phyloP scores from a whole-genome alignment of 2,888 invertebrate genomes.

The Acanthosoma haemorrhoidale region DNA sequence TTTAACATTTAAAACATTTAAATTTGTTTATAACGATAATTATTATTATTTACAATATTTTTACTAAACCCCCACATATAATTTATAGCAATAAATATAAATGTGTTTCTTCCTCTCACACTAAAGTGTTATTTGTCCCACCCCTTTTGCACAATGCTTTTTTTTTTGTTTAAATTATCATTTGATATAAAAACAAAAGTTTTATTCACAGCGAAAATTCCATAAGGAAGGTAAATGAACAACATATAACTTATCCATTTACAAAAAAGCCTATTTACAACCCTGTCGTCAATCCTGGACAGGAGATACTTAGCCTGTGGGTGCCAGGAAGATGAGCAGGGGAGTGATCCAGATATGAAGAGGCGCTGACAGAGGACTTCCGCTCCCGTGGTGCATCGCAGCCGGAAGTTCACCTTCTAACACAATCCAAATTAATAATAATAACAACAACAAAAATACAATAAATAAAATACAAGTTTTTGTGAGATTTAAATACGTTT shows the following conservation, averaged over 20 bases:
- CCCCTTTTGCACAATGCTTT: neutral
- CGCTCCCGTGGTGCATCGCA: constrained; percentile 43
- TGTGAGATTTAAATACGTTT: no score
- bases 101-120: no score
- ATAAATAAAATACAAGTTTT: neutral
- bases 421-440: neutral
- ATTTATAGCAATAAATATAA: neutral
- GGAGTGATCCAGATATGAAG: constrained; percentile 39
- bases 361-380: constrained; percentile 39
- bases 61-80: neutral
- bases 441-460: neutral
- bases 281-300: neutral
- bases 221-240: neutral
- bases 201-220: neutral
- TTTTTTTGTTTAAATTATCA: neutral
- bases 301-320: neutral
- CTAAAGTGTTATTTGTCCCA: neutral
- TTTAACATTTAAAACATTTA: neutral
- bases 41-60: constrained; percentile 12
- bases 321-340: constrained; percentile 36
- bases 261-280: neutral
- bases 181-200: neutral
- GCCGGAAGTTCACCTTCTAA: constrained; percentile 43
- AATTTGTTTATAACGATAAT: neutral
- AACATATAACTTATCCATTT: neutral